Evolutionary conservation across 2,113 vertebrate genomes (phyloP).

Genomic region (Rhineura floridana): DNA sequence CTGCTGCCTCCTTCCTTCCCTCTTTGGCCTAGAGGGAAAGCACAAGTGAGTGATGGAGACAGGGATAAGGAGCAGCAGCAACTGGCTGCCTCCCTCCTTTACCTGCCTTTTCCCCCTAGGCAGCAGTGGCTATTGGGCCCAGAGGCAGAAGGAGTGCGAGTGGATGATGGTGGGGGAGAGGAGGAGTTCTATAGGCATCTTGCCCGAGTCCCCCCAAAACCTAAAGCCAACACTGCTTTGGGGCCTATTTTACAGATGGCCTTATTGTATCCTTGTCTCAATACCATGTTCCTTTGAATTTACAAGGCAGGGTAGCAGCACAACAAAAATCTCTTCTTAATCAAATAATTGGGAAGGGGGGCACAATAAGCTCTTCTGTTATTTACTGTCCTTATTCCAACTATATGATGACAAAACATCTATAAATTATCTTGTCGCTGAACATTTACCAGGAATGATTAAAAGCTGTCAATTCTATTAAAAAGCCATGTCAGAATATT

Average conservation of each 20-base stretch:
- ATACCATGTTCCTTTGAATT: neutral
- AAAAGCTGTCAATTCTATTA: slow-evolving; percentile 73
- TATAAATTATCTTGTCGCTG: slow-evolving; percentile 74
- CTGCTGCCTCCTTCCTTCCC: no score
- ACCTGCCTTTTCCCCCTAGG: neutral
- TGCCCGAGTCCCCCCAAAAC: neutral
- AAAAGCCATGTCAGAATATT: slow-evolving; percentile 49
- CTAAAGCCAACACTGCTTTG: neutral
- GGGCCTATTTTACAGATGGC: neutral
- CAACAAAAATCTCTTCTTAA: slow-evolving; percentile 35
- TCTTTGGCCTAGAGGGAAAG: no score
- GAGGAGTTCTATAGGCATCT: neutral
- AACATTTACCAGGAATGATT: slow-evolving; percentile 62
- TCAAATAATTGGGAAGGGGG: slow-evolving; percentile 41
- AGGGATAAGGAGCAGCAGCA: no score
- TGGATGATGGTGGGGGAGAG: neutral
- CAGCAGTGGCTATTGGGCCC: neutral
- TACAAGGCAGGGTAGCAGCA: slow-evolving; percentile 20
- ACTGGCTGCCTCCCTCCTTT: no score
- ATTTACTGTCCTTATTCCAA: slow-evolving; percentile 67
- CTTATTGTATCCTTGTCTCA: neutral
- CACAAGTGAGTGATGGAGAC: no score
- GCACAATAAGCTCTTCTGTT: slow-evolving; percentile 50
- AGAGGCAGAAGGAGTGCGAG: neutral
- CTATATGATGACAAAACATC: slow-evolving; percentile 64